Base-by-base conservation (phyloP, 2,888 invertebrate species). In the Hydrotaea diabolus region DNA sequence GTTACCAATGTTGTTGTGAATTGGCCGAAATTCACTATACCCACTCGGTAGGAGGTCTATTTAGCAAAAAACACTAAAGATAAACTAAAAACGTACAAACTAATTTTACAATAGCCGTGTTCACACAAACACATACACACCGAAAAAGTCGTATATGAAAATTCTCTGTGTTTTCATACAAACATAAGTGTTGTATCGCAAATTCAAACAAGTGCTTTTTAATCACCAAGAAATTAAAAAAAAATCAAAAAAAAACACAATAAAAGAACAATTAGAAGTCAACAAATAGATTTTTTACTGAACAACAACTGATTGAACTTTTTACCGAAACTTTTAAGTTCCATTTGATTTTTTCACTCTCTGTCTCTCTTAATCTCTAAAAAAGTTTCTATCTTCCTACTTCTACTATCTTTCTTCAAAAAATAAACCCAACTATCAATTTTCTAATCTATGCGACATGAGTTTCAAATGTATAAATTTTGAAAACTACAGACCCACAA, bases 1-100 rank as follows among this genome's bases (percentile, higher is more conserved):
- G 92, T 89, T 92, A 92, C 91, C 92, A 93, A 91, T 93, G 92
- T 93, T 93, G 92, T 93, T 93, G 92, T 90, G 92, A 92, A 91
- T 92, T 92, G 90, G 92, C 92, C 88, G 92, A 92, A 91, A 92
- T 92, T 91, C 92, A 92, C 91, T 92, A 92, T 90, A 90, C 92
- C 89, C 91, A 92, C 91, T 92, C 92, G 92, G 92, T 93, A 93
- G 92, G 92, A 93, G 92, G 92, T 91, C 88, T 90, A 87, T 88
- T 69, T 9, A 49, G 36, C 49, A 69, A 17, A 57, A 53, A 43
- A 55, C 21, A n/a, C n/a, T n/a, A 64, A 66, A 46, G 21, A 66
- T 13, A 55, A 72, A 64, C 2, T 31, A 57, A 75, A 71, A 66
- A 31, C 7, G 2, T 64, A 39, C 53, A 39, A 62, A 71, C 43